These are phyloP conservation scores for Onychostruthus taczanowskii DNA, from an alignment of 2,113 vertebrate species.

Conservation along the genomic window DNA sequence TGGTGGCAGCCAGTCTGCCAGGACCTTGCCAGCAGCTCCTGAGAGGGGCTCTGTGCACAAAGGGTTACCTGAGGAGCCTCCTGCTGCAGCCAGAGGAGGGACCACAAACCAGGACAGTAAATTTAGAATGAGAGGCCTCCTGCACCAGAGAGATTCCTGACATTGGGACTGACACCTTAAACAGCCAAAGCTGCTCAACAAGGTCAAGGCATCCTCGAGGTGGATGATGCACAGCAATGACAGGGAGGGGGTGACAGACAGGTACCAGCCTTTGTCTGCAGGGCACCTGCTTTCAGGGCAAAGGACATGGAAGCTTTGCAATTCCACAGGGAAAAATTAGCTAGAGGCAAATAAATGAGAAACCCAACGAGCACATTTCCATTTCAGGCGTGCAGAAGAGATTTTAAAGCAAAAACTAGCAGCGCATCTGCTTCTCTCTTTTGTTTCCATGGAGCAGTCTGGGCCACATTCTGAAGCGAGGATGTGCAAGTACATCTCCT, in stretches of 20 bases:
- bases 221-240: neutral
- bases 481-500: conserved; percentile 1
- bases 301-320: neutral
- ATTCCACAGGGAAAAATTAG: neutral
- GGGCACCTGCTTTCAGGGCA: fast-evolving
- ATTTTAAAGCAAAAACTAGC: conserved; percentile 18
- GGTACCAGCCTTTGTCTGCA: neutral
- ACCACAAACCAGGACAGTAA: conserved; percentile 44
- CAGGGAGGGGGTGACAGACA: neutral
- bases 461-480: neutral
- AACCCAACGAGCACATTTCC: neutral
- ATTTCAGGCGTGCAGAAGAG: neutral
- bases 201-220: neutral
- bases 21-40: neutral
- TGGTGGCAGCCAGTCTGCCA: neutral
- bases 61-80: neutral
- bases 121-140: conserved; percentile 42
- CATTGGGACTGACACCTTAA: conserved; percentile 20
- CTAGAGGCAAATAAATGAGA: neutral
- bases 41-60: neutral
- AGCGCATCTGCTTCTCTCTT: conserved; percentile 9
- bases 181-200: conserved; percentile 44
- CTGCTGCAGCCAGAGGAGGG: conserved; percentile 15
- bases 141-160: conserved; percentile 46
- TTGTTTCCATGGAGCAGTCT: conserved; percentile 47